These are phyloP conservation scores for Sylvilagus bachmani DNA, from an alignment of 2,113 vertebrate genomes.

Conservation along the genomic window DNA sequence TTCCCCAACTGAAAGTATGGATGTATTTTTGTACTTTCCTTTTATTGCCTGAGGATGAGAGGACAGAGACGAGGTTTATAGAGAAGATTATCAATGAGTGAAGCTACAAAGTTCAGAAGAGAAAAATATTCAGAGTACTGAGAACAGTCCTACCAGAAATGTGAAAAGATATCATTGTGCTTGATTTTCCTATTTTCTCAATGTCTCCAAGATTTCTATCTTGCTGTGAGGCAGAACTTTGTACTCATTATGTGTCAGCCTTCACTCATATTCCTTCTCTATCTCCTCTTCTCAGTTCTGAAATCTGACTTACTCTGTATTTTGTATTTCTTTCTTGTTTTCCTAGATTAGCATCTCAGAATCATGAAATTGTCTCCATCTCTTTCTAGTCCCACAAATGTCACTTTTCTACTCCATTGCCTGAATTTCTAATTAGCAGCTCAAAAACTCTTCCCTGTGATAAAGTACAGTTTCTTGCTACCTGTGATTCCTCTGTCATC, in stretches of 20 bases:
- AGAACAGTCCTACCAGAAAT: background rate
- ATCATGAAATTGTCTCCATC: background rate
- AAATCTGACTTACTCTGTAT: background rate
- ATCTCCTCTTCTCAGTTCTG: background rate
- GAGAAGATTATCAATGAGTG: background rate
- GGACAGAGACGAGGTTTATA: background rate
- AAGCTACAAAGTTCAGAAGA: background rate
- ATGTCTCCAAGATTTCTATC: background rate
- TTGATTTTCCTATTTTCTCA: background rate
- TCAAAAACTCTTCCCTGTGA: conserved; percentile 43
- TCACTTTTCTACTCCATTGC: background rate
- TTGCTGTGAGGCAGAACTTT: background rate
- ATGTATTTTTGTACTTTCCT: background rate
- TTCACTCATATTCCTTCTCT: background rate
- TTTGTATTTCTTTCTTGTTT: background rate
- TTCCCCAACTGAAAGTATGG: background rate
- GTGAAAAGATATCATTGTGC: background rate
- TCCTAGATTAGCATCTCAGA: background rate
- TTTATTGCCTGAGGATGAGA: conserved; percentile 5
- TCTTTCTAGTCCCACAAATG: background rate
- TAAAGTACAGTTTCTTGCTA: conserved; percentile 8
- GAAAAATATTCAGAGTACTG: background rate
- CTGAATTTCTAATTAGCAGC: conserved; percentile 29
- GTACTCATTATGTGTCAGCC: background rate
- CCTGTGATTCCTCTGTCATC: background rate